Evolutionary conservation across 92 coral and sea anemone species (phyloP).

Genomic region (Porites evermanni): DNA sequence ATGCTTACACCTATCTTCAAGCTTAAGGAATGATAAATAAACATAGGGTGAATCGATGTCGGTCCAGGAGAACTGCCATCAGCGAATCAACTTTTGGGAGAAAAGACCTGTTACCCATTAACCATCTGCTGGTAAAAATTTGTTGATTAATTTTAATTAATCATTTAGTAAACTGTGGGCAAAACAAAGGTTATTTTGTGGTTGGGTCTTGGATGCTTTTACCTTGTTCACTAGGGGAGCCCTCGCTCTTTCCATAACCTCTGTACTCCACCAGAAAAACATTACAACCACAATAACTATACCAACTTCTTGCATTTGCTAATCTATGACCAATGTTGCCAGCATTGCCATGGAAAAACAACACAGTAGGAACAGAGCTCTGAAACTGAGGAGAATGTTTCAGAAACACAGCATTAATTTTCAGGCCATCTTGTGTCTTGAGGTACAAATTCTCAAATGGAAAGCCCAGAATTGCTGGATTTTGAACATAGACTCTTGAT

Average conservation of each 20-base stretch:
- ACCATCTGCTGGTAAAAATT: too few relatives aligned
- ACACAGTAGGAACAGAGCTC: conserved; percentile 84
- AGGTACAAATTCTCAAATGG: conserved; percentile 91
- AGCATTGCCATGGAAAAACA: conserved; percentile 97
- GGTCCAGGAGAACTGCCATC: too few relatives aligned
- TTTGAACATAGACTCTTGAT: conserved; percentile 93
- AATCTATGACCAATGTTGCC: conserved; percentile 96
- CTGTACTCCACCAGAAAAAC: conserved; percentile 96
- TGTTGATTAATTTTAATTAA: too few relatives aligned
- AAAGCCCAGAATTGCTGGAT: conserved; percentile 88
- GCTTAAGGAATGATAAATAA: too few relatives aligned
- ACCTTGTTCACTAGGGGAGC: conserved; percentile 98
- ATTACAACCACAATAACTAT: conserved; percentile 91
- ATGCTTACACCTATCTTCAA: too few relatives aligned
- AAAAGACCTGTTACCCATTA: too few relatives aligned
- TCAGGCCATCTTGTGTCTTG: conserved; percentile 92
- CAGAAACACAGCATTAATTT: conserved; percentile 89
- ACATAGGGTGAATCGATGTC: too few relatives aligned
- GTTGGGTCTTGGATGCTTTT: background rate
- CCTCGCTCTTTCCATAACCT: conserved; percentile 98
- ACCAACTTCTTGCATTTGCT: conserved; percentile 82
- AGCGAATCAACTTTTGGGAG: too few relatives aligned
- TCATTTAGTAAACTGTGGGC: background rate
- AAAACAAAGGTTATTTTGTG: background rate
- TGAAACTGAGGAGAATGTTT: conserved; percentile 87